Evolutionary conservation across 1,140 invertebrate genomes (phyloP).

Genomic region (Aradophagus sp.): DNA sequence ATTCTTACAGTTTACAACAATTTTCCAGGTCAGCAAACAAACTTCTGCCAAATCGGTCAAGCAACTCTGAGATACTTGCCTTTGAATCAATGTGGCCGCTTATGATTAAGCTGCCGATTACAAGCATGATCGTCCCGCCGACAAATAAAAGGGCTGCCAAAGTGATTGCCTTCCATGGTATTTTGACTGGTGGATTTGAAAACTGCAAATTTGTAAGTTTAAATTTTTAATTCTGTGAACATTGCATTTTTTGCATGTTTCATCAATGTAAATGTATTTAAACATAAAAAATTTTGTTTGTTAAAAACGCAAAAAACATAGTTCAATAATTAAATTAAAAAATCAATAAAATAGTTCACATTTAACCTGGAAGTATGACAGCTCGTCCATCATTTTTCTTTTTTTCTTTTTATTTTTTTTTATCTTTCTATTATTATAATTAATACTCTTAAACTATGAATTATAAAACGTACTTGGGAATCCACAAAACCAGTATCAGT

Average conservation of each 20-base stretch:
- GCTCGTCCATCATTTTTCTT: too few species aligned
- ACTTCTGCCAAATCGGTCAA: conserved; percentile 15
- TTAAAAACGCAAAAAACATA: too few species aligned
- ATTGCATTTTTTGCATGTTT: too few species aligned
- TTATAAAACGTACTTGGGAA: conserved; percentile 77
- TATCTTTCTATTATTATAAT: too few species aligned
- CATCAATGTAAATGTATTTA: too few species aligned
- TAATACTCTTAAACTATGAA: too few species aligned
- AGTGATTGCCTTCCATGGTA: conserved; percentile 88
- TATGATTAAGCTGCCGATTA: conserved; percentile 84
- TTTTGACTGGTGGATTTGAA: conserved; percentile 76
- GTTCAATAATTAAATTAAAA: too few species aligned
- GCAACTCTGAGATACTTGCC: conserved; percentile 68
- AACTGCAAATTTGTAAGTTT: conserved; percentile 78
- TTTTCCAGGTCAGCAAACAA: conserved; percentile 34
- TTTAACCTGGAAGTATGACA: too few species aligned
- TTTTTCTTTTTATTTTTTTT: too few species aligned
- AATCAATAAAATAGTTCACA: too few species aligned
- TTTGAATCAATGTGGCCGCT: conserved; percentile 85
- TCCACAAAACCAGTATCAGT: conserved; percentile 83
- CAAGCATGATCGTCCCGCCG: conserved; percentile 82
- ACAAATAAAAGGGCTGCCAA: conserved; percentile 84
- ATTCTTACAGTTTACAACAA: conserved; percentile 35
- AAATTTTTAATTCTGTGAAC: too few species aligned
- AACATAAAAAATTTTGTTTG: too few species aligned